Evolutionary conservation across 2,797 vertebrate genomes (phyloP).

Genomic region (Myotis vivesi): DNA sequence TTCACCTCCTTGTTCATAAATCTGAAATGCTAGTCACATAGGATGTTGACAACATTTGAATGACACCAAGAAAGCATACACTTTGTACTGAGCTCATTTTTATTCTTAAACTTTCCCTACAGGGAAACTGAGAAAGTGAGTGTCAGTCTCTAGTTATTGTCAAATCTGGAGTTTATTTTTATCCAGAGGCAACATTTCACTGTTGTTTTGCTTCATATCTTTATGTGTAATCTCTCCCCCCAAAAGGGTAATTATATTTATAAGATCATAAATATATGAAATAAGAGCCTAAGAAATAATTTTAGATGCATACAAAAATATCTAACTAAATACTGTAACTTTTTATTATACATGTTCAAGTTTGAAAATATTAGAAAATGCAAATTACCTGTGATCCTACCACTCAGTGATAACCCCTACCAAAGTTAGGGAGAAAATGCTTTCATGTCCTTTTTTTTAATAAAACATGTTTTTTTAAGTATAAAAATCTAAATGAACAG

Average conservation of each 20-base stretch:
- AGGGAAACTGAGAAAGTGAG: not conserved
- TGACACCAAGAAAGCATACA: not conserved
- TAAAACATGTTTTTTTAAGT: not conserved
- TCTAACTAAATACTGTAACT: not conserved
- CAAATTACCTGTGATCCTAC: not conserved
- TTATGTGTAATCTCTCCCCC: not conserved
- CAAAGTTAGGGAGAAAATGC: not conserved
- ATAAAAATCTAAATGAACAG: not conserved
- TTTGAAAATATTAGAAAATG: slow-evolving; percentile 37
- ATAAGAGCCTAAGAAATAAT: not conserved
- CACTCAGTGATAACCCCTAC: not conserved
- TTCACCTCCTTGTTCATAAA: not conserved
- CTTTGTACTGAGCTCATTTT: slow-evolving; percentile 9
- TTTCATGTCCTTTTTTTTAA: not conserved
- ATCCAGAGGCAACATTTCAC: not conserved
- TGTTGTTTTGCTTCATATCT: not conserved
- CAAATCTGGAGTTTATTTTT: slow-evolving; percentile 9
- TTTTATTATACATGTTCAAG: not conserved
- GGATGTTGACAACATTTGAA: not conserved
- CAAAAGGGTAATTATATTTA: not conserved
- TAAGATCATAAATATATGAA: not conserved
- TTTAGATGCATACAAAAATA: not conserved
- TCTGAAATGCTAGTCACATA: not conserved
- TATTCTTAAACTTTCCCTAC: not conserved
- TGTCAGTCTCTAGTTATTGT: not conserved